A percentile compares a stretch with the other conserved stretches of the same genome.
Evolutionary conservation across 1,140 invertebrate species (phyloP).

Genomic region (Tenebrio molitor): DNA sequence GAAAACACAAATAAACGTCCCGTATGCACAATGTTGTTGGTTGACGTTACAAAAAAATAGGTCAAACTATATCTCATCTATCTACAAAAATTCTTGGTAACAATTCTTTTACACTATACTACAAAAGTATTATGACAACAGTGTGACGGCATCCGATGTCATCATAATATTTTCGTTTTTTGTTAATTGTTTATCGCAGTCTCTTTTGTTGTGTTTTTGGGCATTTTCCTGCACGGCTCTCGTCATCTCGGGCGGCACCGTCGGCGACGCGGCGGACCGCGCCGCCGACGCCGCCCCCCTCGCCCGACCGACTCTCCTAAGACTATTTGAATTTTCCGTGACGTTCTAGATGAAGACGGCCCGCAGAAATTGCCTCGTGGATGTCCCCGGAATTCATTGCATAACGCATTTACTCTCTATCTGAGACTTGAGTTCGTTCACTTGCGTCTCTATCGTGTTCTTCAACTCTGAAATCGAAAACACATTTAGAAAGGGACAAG

Average conservation of each 20-base stretch:
- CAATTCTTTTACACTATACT: slow-evolving; percentile 62
- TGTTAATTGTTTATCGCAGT: slow-evolving; percentile 68
- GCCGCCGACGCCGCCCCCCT: too few relatives aligned
- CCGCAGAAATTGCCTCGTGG: slow-evolving; percentile 62
- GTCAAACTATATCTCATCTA: slow-evolving; percentile 60
- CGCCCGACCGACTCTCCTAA: too few relatives aligned
- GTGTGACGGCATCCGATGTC: slow-evolving; percentile 52
- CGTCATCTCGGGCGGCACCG: too few relatives aligned
- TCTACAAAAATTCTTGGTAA: slow-evolving; percentile 64
- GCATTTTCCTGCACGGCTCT: slow-evolving; percentile 53
- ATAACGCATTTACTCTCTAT: slow-evolving; percentile 94
- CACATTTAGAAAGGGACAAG: slow-evolving; percentile 46
- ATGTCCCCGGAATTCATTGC: slow-evolving; percentile 76
- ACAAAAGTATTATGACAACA: slow-evolving; percentile 64
- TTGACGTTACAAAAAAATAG: slow-evolving; percentile 63
- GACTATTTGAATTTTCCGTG: slow-evolving; percentile 51
- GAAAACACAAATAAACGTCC: slow-evolving; percentile 44
- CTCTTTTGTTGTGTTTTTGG: slow-evolving; percentile 62
- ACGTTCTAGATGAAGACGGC: slow-evolving; percentile 51
- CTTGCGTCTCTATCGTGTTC: slow-evolving; percentile 94
- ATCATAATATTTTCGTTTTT: slow-evolving; percentile 65
- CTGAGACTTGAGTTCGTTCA: slow-evolving; percentile 93
- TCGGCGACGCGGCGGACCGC: too few relatives aligned
- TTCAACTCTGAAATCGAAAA: slow-evolving; percentile 82
- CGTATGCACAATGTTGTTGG: slow-evolving; percentile 48